Conservation (phyloP, 2,888 invertebrate species). For the Eilema depressum region DNA sequence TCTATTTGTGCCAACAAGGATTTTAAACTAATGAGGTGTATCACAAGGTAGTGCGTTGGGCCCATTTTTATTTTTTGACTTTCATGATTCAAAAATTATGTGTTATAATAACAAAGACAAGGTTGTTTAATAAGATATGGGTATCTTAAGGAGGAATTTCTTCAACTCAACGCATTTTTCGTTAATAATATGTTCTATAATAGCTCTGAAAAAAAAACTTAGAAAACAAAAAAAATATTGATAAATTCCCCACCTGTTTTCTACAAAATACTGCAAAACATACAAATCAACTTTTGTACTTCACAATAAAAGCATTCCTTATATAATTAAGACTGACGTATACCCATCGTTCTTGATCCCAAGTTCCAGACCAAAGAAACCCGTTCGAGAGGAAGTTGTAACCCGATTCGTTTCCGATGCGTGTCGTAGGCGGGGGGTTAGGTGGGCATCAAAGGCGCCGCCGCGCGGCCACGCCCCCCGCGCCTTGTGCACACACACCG, state of each 20-base stretch:
- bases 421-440: constrained; percentile 52
- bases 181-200: not conserved
- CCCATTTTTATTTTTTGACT: not conserved
- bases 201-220: not conserved
- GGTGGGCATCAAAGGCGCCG: constrained; percentile 49
- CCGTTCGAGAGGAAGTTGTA: constrained; percentile 56
- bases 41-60: not conserved
- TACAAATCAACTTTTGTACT: constrained; percentile 40
- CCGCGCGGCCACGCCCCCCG: constrained; percentile 44
- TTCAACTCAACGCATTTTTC: not conserved
- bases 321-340: constrained; percentile 45
- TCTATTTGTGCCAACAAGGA: not conserved
- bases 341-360: constrained; percentile 43
- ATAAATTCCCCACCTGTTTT: constrained; percentile 4
- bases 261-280: constrained; percentile 29
- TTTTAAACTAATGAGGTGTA: not conserved
- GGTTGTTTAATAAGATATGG: not conserved
- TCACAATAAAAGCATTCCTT: constrained; percentile 41
- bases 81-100: not conserved
- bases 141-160: not conserved
- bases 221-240: not conserved
- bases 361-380: constrained; percentile 27
- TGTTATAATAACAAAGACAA: no score
- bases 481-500: constrained; percentile 39
- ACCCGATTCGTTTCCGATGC: constrained; percentile 59